Percentiles rank a stretch among this genome's conserved stretches.
Evolutionary conservation across 2,888 invertebrate species (phyloP).

Genomic region (Globia sparganii): DNA sequence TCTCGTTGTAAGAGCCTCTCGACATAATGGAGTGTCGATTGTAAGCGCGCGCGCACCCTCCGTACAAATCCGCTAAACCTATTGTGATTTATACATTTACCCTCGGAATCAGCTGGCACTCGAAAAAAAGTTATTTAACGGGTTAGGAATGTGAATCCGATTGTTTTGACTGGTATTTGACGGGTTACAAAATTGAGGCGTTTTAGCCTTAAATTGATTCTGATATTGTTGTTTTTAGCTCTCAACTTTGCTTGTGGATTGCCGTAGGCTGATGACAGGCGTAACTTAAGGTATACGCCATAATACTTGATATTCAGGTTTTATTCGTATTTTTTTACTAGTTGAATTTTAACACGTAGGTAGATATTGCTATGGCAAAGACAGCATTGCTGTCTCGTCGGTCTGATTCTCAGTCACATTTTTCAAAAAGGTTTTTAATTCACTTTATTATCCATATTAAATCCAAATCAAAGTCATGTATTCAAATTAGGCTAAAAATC

Average conservation of each 20-base stretch:
- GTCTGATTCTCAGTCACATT: not conserved
- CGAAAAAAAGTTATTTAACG: constrained; percentile 73
- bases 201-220: not conserved
- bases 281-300: not conserved
- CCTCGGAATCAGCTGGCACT: constrained; percentile 82
- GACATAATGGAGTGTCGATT: constrained; percentile 85
- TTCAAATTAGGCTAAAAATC: not conserved
- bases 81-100: constrained; percentile 79
- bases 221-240: not conserved
- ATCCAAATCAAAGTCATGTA: not conserved
- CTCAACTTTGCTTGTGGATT: not conserved
- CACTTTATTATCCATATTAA: not conserved
- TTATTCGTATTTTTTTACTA: not conserved
- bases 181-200: not conserved
- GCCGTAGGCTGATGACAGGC: no score
- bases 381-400: not conserved
- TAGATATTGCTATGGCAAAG: not conserved
- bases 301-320: not conserved
- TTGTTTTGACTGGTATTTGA: constrained; percentile 60
- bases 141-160: constrained; percentile 59
- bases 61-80: constrained; percentile 79
- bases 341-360: no score
- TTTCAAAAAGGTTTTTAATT: not conserved
- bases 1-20: constrained; percentile 81
- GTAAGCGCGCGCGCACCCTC: constrained; percentile 75